Evolutionary conservation across 2,888 invertebrate species (phyloP), one percentile per base, ranked within the genome.

Genomic region (Phengaris arion): DNA sequence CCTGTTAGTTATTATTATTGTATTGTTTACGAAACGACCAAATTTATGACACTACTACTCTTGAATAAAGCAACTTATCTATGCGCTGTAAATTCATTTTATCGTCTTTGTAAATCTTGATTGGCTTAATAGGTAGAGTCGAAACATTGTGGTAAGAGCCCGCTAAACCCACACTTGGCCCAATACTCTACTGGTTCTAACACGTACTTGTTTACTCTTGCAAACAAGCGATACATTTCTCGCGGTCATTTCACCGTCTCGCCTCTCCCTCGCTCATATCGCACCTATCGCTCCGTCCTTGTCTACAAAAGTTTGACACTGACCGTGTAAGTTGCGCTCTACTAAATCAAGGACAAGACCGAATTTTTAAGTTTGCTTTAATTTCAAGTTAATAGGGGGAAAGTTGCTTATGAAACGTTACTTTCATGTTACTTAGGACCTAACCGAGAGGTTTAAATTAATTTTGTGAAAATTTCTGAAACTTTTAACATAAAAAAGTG

Each of bases 201-300:
- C 70, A 70, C 46, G 74, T 76, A 79, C 78, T 77, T 80, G 80
- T 81, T 81, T 81, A 82, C 79, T 78, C 79, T 80, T 77, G 80
- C 79, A 74, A 82, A 79, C 79, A 78, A 79, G 76, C 79, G 78
- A 79, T 80, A 81, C 78, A 77, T 80, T 82, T 81, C 80, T 79
- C 81, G 80, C 82, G 80, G 81, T 83, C 81, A 80, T 80, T 80
- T 81, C 81, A 79, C 80, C 75, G 77, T 77, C 35, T 77, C 76
- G 79, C 75, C 78, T 79, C 79, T 79, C 81, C 75, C 75, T 79
- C 76, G 80, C 79, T 55, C 76, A 73, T 77, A 77, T n/a, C 35
- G 75, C 13, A 75, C 70, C 76, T 13, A 76, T 72, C 52, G 13
- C 54, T 69, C 77, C 68, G 74, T 79, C 79, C 79, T 78, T 76